These are phyloP conservation scores for Hydractinia symbiolongicarpus DNA, from an alignment of 30 jellyfish, hydroid and myxozoan species.

Conservation along the genomic window DNA sequence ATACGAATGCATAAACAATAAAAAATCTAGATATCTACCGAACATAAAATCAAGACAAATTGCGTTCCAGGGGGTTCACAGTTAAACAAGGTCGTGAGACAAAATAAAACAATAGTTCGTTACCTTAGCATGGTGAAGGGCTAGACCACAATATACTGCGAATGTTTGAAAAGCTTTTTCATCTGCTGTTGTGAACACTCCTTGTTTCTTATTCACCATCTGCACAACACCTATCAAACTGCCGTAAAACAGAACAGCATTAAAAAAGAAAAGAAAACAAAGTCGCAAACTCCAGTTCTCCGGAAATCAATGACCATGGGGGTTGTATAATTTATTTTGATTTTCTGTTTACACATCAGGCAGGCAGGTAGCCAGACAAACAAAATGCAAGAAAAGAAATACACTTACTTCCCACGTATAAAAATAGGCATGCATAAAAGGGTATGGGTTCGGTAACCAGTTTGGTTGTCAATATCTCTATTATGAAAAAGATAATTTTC, in stretches of 20 bases:
- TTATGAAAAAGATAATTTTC: background rate
- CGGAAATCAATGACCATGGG: background rate
- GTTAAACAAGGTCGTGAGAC: too few species aligned
- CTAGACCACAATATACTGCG: slow-evolving; percentile 98
- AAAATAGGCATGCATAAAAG: slow-evolving; percentile 96
- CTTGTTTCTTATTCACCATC: slow-evolving; percentile 92
- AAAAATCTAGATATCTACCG: background rate
- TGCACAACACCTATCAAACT: slow-evolving; percentile 97
- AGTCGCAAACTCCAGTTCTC: background rate
- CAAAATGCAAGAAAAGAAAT: too few species aligned
- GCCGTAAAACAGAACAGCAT: background rate
- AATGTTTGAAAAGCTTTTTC: slow-evolving; percentile 98
- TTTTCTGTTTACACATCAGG: too few species aligned
- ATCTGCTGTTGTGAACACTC: slow-evolving; percentile 88
- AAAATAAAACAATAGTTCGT: background rate
- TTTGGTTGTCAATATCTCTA: slow-evolving; percentile 92
- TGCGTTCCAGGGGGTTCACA: too few species aligned
- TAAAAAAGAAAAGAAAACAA: background rate
- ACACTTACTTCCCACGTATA: slow-evolving; percentile 94
- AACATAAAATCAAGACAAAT: too few species aligned
- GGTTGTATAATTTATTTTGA: too few species aligned
- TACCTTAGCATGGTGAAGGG: slow-evolving; percentile 98
- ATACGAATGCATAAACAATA: background rate
- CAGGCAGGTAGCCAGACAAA: too few species aligned
- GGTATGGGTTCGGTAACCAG: slow-evolving; percentile 94